phyloP scores from a whole-genome alignment of 2,888 invertebrate genomes.

The Drosophila sordidapex region DNA sequence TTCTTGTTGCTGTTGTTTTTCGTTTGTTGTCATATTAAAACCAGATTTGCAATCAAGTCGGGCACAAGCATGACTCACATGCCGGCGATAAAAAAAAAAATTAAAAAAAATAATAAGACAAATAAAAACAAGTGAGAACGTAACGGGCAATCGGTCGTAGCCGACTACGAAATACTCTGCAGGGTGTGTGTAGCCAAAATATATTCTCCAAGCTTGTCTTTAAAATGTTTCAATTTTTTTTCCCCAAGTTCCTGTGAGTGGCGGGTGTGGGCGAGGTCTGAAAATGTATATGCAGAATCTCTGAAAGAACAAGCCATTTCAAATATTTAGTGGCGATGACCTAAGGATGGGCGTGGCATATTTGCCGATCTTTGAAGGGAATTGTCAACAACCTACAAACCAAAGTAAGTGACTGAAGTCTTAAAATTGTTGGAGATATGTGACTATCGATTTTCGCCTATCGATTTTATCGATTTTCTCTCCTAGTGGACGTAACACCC shows the following conservation, averaged over 20 bases:
- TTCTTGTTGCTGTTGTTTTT: slow-evolving; percentile 11
- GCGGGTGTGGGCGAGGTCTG: too few species aligned
- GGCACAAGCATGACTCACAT: slow-evolving; percentile 65
- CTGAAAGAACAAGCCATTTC: neutral
- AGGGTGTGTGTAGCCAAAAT: neutral
- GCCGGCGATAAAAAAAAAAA: slow-evolving; percentile 62
- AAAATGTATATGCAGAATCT: too few species aligned
- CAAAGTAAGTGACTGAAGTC: too few species aligned
- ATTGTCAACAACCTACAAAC: too few species aligned
- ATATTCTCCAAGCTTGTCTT: too few species aligned
- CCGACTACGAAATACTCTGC: neutral
- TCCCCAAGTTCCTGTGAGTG: neutral
- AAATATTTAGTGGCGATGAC: neutral
- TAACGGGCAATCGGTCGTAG: neutral
- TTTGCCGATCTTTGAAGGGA: too few species aligned
- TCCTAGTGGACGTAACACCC: neutral
- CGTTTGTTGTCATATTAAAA: slow-evolving; percentile 79
- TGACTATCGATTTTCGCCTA: neutral
- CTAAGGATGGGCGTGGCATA: too few species aligned
- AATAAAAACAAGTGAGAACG: slow-evolving; percentile 25
- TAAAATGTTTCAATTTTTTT: too few species aligned
- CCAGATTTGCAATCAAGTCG: slow-evolving; percentile 78
- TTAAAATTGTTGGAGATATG: neutral
- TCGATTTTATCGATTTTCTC: neutral
- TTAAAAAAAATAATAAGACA: slow-evolving; percentile 32